Percentiles rank a stretch among this genome's conserved stretches.
Evolutionary conservation across 1,140 invertebrate species (phyloP).

Genomic region (Mya arenaria): DNA sequence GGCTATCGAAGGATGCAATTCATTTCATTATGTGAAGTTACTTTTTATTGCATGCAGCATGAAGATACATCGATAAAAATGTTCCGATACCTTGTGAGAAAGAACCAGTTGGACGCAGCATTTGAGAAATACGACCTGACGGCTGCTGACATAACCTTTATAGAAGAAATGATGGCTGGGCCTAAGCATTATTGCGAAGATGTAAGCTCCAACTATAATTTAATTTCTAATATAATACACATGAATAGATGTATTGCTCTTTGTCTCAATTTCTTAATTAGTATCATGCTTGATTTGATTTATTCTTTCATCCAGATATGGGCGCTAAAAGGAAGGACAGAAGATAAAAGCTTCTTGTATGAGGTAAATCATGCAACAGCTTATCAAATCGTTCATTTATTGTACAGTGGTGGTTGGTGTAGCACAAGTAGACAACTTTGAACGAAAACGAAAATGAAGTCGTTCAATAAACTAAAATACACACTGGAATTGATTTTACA

Average conservation of each 20-base stretch:
- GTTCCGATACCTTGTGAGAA: constrained; percentile 81
- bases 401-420: no score
- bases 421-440: no score
- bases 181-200: constrained; percentile 2
- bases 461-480: no score
- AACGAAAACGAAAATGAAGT: not conserved
- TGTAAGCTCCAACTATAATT: not conserved
- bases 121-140: constrained; percentile 67
- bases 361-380: not conserved
- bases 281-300: not conserved
- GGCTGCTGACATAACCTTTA: constrained; percentile 78
- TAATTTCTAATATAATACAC: not conserved
- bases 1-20: no score
- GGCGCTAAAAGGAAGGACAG: not conserved
- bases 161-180: constrained; percentile 80
- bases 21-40: no score
- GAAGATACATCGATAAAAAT: constrained; percentile 81
- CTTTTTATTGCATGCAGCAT: no score
- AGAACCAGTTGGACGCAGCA: constrained; percentile 72
- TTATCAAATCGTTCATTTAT: no score
- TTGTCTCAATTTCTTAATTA: not conserved
- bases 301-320: not conserved
- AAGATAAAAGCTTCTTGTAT: not conserved
- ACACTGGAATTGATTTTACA: no score
- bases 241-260: no score